Conservation (phyloP, 2,888 invertebrate species). For the Dioctria linearis region DNA sequence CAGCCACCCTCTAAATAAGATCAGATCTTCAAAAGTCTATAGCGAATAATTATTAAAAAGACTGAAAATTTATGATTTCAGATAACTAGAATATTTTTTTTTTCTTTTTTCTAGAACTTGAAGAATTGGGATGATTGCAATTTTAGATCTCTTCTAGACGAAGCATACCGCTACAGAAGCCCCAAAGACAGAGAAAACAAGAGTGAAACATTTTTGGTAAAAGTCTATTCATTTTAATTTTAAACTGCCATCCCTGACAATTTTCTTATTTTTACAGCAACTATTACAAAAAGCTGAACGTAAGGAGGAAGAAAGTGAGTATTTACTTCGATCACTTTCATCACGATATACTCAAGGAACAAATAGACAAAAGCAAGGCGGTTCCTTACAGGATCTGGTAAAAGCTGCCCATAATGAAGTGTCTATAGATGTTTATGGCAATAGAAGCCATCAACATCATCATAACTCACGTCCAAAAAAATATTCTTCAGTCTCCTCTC, state of each 20-base stretch:
- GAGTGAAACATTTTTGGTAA: constrained; percentile 85
- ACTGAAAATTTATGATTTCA: not conserved
- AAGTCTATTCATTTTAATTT: not conserved
- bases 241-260: constrained; percentile 28
- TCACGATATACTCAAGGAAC: constrained; percentile 71
- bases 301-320: constrained; percentile 72
- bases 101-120: constrained; percentile 21
- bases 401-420: constrained; percentile 70
- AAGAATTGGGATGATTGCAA: constrained; percentile 68
- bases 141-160: constrained; percentile 84
- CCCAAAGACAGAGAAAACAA: constrained; percentile 90
- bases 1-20: too few relatives aligned
- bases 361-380: constrained; percentile 73
- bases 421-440: constrained; percentile 66
- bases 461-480: constrained; percentile 69
- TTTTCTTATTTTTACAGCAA: constrained; percentile 73
- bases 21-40: too few relatives aligned
- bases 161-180: constrained; percentile 87
- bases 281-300: constrained; percentile 84
- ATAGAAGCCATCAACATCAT: constrained; percentile 64
- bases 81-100: not conserved
- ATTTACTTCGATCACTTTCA: constrained; percentile 65
- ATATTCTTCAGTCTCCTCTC: constrained; percentile 69
- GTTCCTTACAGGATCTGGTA: constrained; percentile 76
- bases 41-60: too few relatives aligned